phyloP scores from a whole-genome alignment of 1,140 invertebrate genomes.

The Stegodyphus mimosarum region DNA sequence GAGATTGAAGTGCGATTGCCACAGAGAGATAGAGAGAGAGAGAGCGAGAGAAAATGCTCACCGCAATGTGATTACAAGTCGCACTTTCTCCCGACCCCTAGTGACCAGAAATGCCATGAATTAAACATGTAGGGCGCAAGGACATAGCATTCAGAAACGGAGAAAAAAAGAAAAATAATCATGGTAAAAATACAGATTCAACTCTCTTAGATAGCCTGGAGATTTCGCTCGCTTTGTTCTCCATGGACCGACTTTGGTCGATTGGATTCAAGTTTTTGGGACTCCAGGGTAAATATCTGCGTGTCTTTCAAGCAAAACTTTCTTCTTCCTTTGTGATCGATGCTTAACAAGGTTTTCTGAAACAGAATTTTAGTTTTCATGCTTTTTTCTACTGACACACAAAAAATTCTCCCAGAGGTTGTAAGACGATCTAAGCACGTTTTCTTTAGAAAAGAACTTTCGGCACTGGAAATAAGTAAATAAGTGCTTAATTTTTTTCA shows the following conservation, averaged over 20 bases:
- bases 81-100: constrained; percentile 51
- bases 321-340: constrained; percentile 18
- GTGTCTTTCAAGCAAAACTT: constrained; percentile 6
- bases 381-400: neutral
- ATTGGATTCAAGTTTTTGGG: constrained; percentile 52
- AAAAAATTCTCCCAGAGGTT: too few species aligned
- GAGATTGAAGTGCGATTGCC: constrained; percentile 45
- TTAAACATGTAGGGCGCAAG: constrained; percentile 49
- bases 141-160: constrained; percentile 8
- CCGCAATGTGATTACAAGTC: constrained; percentile 60
- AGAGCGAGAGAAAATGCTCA: constrained; percentile 28
- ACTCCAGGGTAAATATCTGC: constrained; percentile 35
- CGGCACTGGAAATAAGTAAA: too few species aligned
- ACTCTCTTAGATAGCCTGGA: constrained; percentile 12
- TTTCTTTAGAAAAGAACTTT: too few species aligned
- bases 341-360: constrained; percentile 38
- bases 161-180: neutral
- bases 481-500: too few species aligned
- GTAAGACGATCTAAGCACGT: too few species aligned
- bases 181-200: constrained; percentile 33
- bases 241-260: constrained; percentile 40
- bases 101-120: constrained; percentile 57
- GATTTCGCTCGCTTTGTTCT: constrained; percentile 5
- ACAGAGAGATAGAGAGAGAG: too few species aligned
- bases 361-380: neutral